Evolutionary conservation across 2,888 invertebrate genomes (phyloP).

Genomic region (Balanococcus diminutus): DNA sequence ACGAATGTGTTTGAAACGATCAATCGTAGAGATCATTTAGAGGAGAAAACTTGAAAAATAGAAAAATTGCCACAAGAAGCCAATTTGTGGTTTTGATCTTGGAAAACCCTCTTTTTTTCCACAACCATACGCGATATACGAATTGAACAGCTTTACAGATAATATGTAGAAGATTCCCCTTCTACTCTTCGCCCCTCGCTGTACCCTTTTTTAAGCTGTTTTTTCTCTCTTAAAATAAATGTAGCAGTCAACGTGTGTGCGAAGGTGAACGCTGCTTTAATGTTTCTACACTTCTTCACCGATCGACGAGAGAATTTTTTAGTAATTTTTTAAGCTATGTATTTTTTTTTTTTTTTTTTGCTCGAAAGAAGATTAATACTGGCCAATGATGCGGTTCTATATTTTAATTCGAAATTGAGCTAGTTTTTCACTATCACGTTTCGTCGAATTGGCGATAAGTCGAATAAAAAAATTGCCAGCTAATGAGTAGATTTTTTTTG

Average conservation of each 20-base stretch:
- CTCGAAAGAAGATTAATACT: background rate
- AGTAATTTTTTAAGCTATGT: too few relatives aligned
- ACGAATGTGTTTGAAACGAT: background rate
- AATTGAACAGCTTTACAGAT: background rate
- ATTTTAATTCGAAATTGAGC: too few relatives aligned
- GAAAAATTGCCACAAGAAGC: background rate
- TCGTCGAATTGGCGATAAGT: too few relatives aligned
- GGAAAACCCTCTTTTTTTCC: background rate
- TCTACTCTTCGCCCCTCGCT: background rate
- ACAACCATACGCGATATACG: background rate
- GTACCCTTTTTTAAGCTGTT: background rate
- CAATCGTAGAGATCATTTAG: background rate
- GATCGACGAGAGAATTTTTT: background rate
- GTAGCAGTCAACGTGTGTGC: background rate
- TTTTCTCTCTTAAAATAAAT: background rate
- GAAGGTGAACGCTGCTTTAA: background rate
- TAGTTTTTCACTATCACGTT: too few relatives aligned
- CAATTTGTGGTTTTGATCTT: background rate
- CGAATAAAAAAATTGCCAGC: too few relatives aligned
- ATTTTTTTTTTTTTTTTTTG: too few relatives aligned
- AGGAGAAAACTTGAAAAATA: background rate
- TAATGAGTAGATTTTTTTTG: too few relatives aligned
- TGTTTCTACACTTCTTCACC: background rate
- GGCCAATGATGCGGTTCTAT: too few relatives aligned
- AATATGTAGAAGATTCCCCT: background rate